phyloP scores from a whole-genome alignment of 2,113 vertebrate genomes.

The Hemichromis elongatus region DNA sequence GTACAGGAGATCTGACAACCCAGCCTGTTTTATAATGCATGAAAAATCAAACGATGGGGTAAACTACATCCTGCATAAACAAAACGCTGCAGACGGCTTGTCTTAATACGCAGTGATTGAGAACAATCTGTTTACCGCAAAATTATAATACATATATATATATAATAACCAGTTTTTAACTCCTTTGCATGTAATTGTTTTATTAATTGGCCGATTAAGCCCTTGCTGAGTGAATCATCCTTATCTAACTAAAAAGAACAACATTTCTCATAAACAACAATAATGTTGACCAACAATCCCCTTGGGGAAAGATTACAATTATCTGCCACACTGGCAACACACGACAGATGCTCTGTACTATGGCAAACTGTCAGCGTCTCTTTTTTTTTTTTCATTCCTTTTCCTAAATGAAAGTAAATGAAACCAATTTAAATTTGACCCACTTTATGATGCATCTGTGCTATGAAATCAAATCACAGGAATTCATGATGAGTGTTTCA shows the following conservation, averaged over 20 bases:
- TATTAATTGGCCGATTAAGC: constrained; percentile 52
- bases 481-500: neutral
- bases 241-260: constrained; percentile 25
- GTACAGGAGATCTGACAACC: neutral
- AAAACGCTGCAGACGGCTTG: constrained; percentile 14
- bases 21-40: constrained; percentile 30
- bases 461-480: neutral
- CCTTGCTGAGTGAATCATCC: constrained; percentile 34
- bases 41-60: constrained; percentile 34
- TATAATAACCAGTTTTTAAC: constrained; percentile 6
- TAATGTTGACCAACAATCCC: constrained; percentile 52
- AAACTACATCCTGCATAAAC: constrained; percentile 27
- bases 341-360: neutral
- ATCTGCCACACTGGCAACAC: constrained; percentile 16
- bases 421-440: neutral
- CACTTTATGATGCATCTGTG: neutral
- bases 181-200: constrained; percentile 55
- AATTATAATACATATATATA: constrained; percentile 17
- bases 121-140: constrained; percentile 27
- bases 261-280: constrained; percentile 27
- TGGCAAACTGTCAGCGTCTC: neutral
- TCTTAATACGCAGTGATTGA: constrained; percentile 23
- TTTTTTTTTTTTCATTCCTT: neutral
- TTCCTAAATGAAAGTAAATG: neutral
- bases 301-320: constrained; percentile 39